phyloP scores from a whole-genome alignment of 2,113 vertebrate genomes.

The Merops nubicus region DNA sequence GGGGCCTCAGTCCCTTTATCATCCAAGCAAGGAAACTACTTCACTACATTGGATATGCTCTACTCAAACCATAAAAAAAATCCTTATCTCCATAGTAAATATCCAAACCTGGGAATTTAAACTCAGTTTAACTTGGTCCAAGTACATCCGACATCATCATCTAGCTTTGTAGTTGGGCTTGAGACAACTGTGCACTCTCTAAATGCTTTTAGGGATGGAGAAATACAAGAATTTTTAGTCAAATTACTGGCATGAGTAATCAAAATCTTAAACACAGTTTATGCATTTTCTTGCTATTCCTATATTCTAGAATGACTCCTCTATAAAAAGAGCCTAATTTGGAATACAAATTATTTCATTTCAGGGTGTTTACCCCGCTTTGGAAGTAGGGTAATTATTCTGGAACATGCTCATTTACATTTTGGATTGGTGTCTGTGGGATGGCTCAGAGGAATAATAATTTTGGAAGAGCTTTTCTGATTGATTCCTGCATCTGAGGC shows the following conservation, averaged over 20 bases:
- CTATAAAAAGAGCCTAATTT: background rate
- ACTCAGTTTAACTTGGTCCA: background rate
- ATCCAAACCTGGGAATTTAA: background rate
- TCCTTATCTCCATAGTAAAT: slow-evolving; percentile 11
- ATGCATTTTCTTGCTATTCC: background rate
- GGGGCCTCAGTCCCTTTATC: background rate
- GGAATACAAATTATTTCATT: slow-evolving; percentile 16
- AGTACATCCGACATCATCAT: background rate
- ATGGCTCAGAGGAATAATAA: slow-evolving; percentile 23
- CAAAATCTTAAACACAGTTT: slow-evolving; percentile 6
- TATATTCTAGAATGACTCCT: background rate
- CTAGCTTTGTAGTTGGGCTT: background rate
- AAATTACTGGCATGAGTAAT: slow-evolving; percentile 34
- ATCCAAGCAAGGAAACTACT: slow-evolving; percentile 11
- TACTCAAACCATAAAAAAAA: background rate
- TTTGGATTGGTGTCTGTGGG: slow-evolving; percentile 47
- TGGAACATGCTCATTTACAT: slow-evolving; percentile 32
- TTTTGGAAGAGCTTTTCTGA: slow-evolving; percentile 27
- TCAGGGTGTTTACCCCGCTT: slow-evolving; percentile 18
- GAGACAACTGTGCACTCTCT: background rate
- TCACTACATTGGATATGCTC: background rate
- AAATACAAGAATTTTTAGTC: background rate
- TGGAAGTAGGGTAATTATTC: slow-evolving; percentile 25
- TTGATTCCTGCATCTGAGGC: slow-evolving; percentile 36
- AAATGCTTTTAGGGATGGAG: background rate